Percentiles rank a stretch among this genome's conserved stretches.
Evolutionary conservation across 2,888 invertebrate species (phyloP).

Genomic region (Caenorhabditis plicata): DNA sequence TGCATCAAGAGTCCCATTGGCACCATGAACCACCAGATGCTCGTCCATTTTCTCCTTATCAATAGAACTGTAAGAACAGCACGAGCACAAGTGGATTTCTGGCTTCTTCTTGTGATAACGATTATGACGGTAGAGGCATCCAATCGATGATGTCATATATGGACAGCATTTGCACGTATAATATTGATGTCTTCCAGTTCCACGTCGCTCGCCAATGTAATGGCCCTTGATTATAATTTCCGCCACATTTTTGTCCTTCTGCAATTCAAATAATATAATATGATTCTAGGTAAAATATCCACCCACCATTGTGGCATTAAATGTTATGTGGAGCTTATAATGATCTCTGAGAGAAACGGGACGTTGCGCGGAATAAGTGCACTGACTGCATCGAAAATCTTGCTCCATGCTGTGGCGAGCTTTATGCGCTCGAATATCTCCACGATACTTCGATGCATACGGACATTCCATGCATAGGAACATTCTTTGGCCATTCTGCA

Average conservation of each 20-base stretch:
- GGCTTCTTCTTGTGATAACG: neutral
- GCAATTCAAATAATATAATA: too few relatives aligned
- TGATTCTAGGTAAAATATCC: too few relatives aligned
- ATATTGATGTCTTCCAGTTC: slow-evolving; percentile 17
- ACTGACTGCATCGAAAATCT: slow-evolving; percentile 33
- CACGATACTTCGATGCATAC: slow-evolving; percentile 38
- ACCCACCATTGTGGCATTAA: slow-evolving; percentile 11
- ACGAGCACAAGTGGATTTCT: slow-evolving; percentile 17
- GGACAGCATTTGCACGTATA: slow-evolving; percentile 35
- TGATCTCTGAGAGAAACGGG: slow-evolving; percentile 32
- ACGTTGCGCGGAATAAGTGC: slow-evolving; percentile 39
- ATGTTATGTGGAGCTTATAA: slow-evolving; percentile 16
- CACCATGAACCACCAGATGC: slow-evolving; percentile 15
- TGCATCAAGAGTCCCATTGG: neutral
- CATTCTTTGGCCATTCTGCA: slow-evolving; percentile 10
- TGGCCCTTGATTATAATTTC: slow-evolving; percentile 8
- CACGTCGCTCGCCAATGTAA: slow-evolving; percentile 12
- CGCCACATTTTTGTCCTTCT: neutral
- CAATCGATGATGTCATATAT: slow-evolving; percentile 15
- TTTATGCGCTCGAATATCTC: slow-evolving; percentile 39
- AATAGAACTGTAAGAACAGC: slow-evolving; percentile 23
- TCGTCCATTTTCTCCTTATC: slow-evolving; percentile 25
- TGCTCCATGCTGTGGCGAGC: slow-evolving; percentile 24
- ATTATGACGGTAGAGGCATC: slow-evolving; percentile 29
- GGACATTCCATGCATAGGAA: slow-evolving; percentile 39